A percentile compares a stretch with the other conserved stretches of the same genome.
Conservation (phyloP, 2,797 vertebrate species). For the Sciurus vulgaris region DNA sequence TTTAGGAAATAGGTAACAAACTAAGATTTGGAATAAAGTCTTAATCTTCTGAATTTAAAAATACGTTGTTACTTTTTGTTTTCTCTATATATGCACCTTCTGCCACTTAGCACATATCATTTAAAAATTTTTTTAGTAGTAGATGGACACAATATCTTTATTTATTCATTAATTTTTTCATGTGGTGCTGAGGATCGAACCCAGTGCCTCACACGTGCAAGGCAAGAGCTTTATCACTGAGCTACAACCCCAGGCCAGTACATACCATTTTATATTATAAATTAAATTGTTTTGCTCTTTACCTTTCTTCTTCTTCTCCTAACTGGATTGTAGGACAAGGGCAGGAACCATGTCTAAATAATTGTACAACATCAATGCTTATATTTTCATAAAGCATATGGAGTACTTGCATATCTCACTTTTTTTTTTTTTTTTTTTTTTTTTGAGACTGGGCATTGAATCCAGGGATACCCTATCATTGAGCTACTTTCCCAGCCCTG, state of each 20-base stretch:
- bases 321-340: not conserved
- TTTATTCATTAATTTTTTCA: too few species aligned
- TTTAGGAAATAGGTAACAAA: constrained; percentile 12
- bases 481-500: too few species aligned
- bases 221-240: too few species aligned
- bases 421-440: too few species aligned
- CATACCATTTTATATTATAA: not conserved
- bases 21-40: constrained; percentile 32
- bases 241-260: too few species aligned
- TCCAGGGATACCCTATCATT: too few species aligned
- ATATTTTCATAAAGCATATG: constrained; percentile 3
- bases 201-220: too few species aligned
- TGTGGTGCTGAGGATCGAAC: too few species aligned
- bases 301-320: not conserved
- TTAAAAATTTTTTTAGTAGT: too few species aligned
- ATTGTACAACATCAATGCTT: not conserved
- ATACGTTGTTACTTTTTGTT: not conserved
- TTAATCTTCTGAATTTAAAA: constrained; percentile 53
- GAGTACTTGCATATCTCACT: not conserved
- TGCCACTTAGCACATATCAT: not conserved
- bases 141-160: too few species aligned
- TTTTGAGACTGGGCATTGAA: too few species aligned
- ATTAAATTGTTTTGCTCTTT: not conserved
- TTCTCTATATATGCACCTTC: not conserved
- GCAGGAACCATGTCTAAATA: not conserved